Evolutionary conservation across 92 coral and sea anemone genomes (phyloP).

Genomic region (Muricea muricata): DNA sequence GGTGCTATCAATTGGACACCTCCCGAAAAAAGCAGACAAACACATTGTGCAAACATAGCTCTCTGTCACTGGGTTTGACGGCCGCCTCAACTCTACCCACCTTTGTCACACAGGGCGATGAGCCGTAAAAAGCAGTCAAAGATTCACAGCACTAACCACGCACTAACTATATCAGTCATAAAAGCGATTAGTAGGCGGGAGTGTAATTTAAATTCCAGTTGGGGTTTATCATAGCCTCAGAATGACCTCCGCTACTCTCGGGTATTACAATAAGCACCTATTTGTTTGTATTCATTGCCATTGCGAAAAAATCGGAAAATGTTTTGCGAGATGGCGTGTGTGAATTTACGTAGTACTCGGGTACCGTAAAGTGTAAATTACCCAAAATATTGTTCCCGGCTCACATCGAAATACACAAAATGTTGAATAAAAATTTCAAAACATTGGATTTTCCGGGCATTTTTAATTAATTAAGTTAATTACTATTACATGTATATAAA

Average conservation of each 20-base stretch:
- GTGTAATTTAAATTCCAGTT: conserved; percentile 30
- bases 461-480: too few relatives aligned
- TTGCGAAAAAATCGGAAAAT: background rate
- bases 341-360: too few relatives aligned
- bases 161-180: background rate
- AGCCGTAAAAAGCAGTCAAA: background rate
- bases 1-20: background rate
- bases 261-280: background rate
- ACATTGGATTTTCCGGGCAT: too few relatives aligned
- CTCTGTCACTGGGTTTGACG: background rate
- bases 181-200: conserved; percentile 11
- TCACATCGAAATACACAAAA: too few relatives aligned
- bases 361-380: too few relatives aligned
- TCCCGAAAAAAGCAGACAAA: background rate
- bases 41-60: background rate
- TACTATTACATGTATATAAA: too few relatives aligned
- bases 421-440: too few relatives aligned
- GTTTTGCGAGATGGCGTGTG: too few relatives aligned
- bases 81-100: background rate
- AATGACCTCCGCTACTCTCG: background rate
- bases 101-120: background rate
- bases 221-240: background rate
- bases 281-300: background rate
- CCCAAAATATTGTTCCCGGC: too few relatives aligned
- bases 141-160: too few relatives aligned